Percentiles rank a stretch among this genome's conserved stretches.
phyloP scores from a whole-genome alignment of 1,140 invertebrate species.

The Brachionus angularis region DNA sequence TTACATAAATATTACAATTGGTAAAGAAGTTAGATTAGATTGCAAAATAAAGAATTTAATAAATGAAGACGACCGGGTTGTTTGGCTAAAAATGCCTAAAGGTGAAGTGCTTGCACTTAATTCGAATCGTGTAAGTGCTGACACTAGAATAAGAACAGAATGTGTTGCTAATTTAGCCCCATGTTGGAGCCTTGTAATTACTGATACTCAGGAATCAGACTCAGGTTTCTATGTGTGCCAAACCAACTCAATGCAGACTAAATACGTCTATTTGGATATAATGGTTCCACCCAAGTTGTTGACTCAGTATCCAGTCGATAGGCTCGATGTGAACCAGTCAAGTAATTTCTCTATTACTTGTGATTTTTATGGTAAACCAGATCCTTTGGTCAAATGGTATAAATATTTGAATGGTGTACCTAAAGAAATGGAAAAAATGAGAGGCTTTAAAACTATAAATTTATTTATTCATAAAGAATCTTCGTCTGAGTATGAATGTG shows the following conservation, averaged over 20 bases:
- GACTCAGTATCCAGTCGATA: slow-evolving; percentile 19
- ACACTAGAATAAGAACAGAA: slow-evolving; percentile 24
- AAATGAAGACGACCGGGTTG: slow-evolving; percentile 20
- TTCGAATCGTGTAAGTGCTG: slow-evolving; percentile 1
- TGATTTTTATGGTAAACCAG: slow-evolving; percentile 43
- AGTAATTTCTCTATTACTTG: slow-evolving; percentile 11
- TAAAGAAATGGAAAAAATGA: slow-evolving; percentile 29
- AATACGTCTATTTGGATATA: slow-evolving; percentile 39
- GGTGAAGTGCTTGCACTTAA: slow-evolving; percentile 30
- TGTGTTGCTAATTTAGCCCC: not conserved
- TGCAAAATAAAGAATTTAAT: slow-evolving; percentile 23
- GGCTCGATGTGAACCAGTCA: slow-evolving; percentile 36
- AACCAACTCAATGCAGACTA: slow-evolving; percentile 39
- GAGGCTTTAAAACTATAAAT: slow-evolving; percentile 22
- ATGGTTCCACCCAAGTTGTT: slow-evolving; percentile 32
- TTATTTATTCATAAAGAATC: slow-evolving; percentile 30
- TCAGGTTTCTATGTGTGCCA: slow-evolving; percentile 40
- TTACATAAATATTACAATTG: not conserved
- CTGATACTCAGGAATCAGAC: slow-evolving; percentile 14
- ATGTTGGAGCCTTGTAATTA: slow-evolving; percentile 36
- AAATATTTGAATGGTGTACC: slow-evolving; percentile 10
- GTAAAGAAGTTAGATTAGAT: slow-evolving; percentile 26
- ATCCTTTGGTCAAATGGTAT: slow-evolving; percentile 40
- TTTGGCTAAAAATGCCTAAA: slow-evolving; percentile 43
- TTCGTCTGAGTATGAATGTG: slow-evolving; percentile 25